Conservation (phyloP, 2,797 vertebrate genomes). For the Lerista edwardsae region DNA sequence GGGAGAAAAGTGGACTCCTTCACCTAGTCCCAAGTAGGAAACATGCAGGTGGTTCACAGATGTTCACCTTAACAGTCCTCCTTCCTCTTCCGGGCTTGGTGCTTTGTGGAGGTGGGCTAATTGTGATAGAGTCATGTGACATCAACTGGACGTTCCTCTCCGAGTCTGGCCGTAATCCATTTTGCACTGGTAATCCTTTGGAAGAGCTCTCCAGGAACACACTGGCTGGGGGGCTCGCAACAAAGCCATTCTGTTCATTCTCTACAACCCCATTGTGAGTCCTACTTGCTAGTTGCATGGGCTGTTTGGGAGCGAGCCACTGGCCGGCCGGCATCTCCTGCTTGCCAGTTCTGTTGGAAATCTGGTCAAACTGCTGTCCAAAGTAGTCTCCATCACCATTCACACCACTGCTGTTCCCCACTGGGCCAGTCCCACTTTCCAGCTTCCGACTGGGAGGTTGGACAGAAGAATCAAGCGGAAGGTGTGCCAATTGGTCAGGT, state of each 20-base stretch:
- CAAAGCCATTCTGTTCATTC: conserved; percentile 80
- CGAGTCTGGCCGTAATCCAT: conserved; percentile 79
- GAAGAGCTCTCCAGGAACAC: conserved; percentile 82
- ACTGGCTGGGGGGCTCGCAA: conserved; percentile 75
- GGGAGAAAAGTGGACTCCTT: conserved; percentile 48
- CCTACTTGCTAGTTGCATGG: conserved; percentile 71
- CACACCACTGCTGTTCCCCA: conserved; percentile 73
- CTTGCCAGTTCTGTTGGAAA: conserved; percentile 87
- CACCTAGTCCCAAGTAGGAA: conserved; percentile 65
- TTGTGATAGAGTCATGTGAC: conserved; percentile 88
- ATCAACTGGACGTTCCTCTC: conserved; percentile 72
- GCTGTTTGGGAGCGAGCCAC: conserved; percentile 84
- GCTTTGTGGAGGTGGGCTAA: conserved; percentile 93
- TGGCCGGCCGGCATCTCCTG: conserved; percentile 81
- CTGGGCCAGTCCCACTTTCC: conserved; percentile 69
- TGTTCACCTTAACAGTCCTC: conserved; percentile 92
- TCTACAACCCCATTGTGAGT: conserved; percentile 78
- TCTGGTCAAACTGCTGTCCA: conserved; percentile 85
- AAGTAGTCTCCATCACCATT: conserved; percentile 81
- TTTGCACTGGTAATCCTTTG: conserved; percentile 76
- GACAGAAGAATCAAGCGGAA: conserved; percentile 75
- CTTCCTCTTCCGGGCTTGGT: conserved; percentile 91
- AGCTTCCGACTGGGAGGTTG: conserved; percentile 75
- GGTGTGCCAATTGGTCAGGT: conserved; percentile 71
- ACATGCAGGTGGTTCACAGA: conserved; percentile 69